Base-by-base conservation (phyloP, 2,888 invertebrate species). In the Stegophylla sp. region DNA sequence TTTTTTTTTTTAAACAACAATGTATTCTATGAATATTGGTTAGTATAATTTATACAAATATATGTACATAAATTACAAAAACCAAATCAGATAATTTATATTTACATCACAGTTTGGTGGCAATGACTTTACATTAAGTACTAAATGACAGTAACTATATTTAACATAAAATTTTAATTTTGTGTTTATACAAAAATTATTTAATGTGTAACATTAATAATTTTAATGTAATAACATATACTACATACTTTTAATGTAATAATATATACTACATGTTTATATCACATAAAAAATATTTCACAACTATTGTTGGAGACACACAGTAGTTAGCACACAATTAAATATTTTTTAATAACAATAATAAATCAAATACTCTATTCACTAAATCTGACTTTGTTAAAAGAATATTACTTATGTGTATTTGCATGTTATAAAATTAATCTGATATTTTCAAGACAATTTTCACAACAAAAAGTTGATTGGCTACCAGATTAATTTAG, bases 61-160 rank as follows among this genome's bases (percentile, higher is more conserved):
- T 51, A 28, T 75, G 28, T 64, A 75, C 34, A 64, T 61, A 15
- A 51, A 48, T 63, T 63, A 61, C 63, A 63, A 75, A 73, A 64
- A 34, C 12, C 61, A 63, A 61, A 61, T 74, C 15, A n/a, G 20
- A 63, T 15, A 43, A 69, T 63, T 13, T 51, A 63, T 76, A 76
- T 76, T 13, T 76, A 76, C 51, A 76, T 66, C 43, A 76, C 56
- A 53, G 43, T 67, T 76, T 43, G 53, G 23, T 26, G 41, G 66
- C 13, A 56, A 51, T 23, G 1, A 64, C 4, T 64, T 75, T 53
- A 64, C 41, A 64, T 66, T 76, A 76, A 67, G 75, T 76, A 76
- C 75, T 66, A 66, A 53, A 66, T 26, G 66, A 76, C 63, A 67
- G 43, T 51, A 20, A 45, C 41, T 63, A 74, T 34, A 17, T 74